Evolutionary conservation across 2,888 invertebrate species (phyloP), one percentile per base, ranked within the genome.

Genomic region (Apoda limacodes): DNA sequence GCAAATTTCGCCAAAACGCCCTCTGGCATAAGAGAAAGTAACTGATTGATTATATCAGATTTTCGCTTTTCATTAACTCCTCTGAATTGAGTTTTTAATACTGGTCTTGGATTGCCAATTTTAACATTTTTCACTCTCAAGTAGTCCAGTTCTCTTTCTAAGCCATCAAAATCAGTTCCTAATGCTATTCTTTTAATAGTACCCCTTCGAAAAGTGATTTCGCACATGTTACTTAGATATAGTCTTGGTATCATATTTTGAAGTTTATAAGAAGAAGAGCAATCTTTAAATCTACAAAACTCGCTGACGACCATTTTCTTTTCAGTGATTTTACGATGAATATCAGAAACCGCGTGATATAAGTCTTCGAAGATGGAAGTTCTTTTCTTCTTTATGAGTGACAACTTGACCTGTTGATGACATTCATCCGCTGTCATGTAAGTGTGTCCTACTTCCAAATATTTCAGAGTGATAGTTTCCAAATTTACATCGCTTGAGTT

Each of bases 101-200:
- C 15, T 35, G 40, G 42, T 21, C 17, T 28, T 27, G 34, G 30
- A 15, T 30, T 30, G 21, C 34, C 30, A 10, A 22, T 22, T 30
- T 30, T 34, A 9, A 35, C 35, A 19, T 40, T 40, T 39, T 38
- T 35, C 27, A 38, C 22, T 32, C 35, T 32, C 10, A 38, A 22
- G 20, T 33, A 40, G 28, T 34, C 25, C n/a, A 34, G 25, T 25
- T 35, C 35, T 22, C 7, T 27, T 32, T 38, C 27, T 17, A 20
- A 3, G 12, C 23, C 38, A 25, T 29, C 27, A 32, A 24, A 30
- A 30, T 32, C n/a, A n/a, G n/a, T n/a, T n/a, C n/a, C n/a, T n/a
- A n/a, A n/a, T n/a, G n/a, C n/a, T n/a, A n/a, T n/a, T n/a, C n/a
- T n/a, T n/a, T n/a, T n/a, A n/a, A n/a, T n/a, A n/a, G n/a, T n/a